These are phyloP conservation scores for Pomacea canaliculata DNA, from an alignment of 2,888 invertebrate genomes.

Conservation along the genomic window DNA sequence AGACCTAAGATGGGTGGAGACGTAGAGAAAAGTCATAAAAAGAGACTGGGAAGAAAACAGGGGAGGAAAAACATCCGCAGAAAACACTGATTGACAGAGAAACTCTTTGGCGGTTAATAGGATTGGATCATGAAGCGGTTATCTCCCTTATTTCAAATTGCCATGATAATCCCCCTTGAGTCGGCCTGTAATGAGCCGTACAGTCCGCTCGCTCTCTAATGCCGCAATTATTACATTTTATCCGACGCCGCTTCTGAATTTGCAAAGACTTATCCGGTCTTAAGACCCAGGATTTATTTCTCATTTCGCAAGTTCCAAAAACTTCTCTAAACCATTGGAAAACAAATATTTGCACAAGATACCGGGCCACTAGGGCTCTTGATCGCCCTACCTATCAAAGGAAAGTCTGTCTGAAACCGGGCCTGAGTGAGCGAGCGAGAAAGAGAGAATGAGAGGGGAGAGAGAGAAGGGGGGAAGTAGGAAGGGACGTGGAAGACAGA, in stretches of 20 bases:
- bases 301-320: constrained; percentile 33
- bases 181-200: constrained; percentile 33
- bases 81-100: constrained; percentile 18
- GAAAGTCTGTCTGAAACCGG: neutral
- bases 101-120: constrained; percentile 28
- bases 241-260: constrained; percentile 27
- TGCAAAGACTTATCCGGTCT: constrained; percentile 32
- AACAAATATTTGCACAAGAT: constrained; percentile 33
- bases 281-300: constrained; percentile 34
- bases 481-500: neutral
- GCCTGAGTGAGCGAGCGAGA: neutral
- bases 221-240: constrained; percentile 36
- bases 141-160: constrained; percentile 31
- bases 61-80: neutral
- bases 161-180: constrained; percentile 33
- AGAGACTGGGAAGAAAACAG: neutral
- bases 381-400: constrained; percentile 30
- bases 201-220: constrained; percentile 21
- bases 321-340: constrained; percentile 31
- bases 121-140: constrained; percentile 30
- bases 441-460: neutral
- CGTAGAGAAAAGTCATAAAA: neutral
- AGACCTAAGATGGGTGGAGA: neutral
- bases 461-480: neutral
- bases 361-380: constrained; percentile 10